These are phyloP conservation scores for Gymnocephalus cernua DNA, from an alignment of 2,113 vertebrate genomes.

Conservation along the genomic window DNA sequence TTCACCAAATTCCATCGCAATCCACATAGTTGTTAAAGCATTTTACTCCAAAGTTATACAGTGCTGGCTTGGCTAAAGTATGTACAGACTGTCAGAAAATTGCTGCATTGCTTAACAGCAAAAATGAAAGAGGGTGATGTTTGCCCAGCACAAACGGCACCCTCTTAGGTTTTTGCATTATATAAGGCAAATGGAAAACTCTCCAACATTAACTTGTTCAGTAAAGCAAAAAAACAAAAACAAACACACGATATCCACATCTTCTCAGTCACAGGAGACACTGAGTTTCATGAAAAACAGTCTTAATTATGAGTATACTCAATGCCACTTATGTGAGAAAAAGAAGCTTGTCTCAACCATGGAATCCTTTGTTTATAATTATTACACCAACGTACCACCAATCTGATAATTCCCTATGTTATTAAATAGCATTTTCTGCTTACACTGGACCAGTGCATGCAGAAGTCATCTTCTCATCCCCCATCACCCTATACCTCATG, in stretches of 20 bases:
- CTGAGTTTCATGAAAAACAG: background rate
- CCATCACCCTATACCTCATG: constrained; percentile 58
- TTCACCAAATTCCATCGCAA: background rate
- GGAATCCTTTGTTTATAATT: background rate
- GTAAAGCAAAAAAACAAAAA: background rate
- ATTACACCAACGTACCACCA: background rate
- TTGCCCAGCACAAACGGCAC: background rate
- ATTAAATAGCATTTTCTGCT: constrained; percentile 5
- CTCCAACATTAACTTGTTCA: background rate
- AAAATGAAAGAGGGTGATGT: background rate
- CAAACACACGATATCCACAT: background rate
- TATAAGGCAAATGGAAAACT: constrained; percentile 17
- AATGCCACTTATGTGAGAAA: background rate
- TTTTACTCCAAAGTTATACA: background rate
- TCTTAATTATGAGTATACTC: background rate
- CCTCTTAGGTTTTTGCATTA: background rate
- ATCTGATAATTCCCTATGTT: constrained; percentile 5
- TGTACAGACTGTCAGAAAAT: background rate
- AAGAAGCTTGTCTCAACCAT: background rate
- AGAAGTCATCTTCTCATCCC: constrained; percentile 47
- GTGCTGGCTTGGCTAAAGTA: background rate
- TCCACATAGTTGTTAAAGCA: constrained; percentile 1
- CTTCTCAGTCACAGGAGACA: background rate
- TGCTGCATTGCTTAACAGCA: background rate
- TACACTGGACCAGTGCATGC: constrained; percentile 7